A percentile compares a stretch with the other conserved stretches of the same genome.
These are phyloP conservation scores for Sebastes minor DNA, from an alignment of 2,797 vertebrate genomes.

Conservation along the genomic window DNA sequence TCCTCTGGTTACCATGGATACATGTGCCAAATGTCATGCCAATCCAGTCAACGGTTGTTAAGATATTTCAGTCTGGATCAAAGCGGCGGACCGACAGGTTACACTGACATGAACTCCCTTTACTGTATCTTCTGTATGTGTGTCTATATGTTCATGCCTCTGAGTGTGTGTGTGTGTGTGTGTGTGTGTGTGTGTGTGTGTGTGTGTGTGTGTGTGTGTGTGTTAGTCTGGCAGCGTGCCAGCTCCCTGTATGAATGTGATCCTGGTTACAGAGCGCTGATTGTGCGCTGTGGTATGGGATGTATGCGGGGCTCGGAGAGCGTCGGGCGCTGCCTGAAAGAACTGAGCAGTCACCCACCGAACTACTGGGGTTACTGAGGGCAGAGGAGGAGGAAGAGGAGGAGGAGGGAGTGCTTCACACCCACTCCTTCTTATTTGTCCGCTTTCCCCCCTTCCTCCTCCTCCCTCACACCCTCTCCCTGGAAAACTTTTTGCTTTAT, in stretches of 20 bases:
- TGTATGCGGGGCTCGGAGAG: conserved; percentile 55
- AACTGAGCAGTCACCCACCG: conserved; percentile 65
- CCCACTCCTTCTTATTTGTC: conserved; percentile 65
- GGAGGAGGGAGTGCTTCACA: conserved; percentile 53
- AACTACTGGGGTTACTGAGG: conserved; percentile 72
- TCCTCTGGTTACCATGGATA: neutral
- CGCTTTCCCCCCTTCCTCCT: neutral
- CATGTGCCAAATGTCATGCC: neutral
- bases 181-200: conserved; percentile 4
- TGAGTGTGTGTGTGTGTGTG: neutral
- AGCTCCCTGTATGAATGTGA: conserved; percentile 39
- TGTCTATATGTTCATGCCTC: neutral
- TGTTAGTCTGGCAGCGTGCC: conserved; percentile 37
- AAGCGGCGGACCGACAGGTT: neutral
- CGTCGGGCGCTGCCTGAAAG: conserved; percentile 51
- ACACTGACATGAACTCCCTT: neutral
- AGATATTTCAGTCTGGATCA: neutral
- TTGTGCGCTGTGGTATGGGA: conserved; percentile 75
- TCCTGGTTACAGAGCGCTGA: conserved; percentile 65
- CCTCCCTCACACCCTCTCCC: conserved; percentile 45
- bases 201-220: conserved; percentile 1
- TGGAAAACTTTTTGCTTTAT: conserved; percentile 40
- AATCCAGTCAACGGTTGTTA: neutral
- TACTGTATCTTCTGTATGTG: neutral
- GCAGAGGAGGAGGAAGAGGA: conserved; percentile 47